phyloP scores from a whole-genome alignment of 2,888 invertebrate species.

The Ormyrus thymus region DNA sequence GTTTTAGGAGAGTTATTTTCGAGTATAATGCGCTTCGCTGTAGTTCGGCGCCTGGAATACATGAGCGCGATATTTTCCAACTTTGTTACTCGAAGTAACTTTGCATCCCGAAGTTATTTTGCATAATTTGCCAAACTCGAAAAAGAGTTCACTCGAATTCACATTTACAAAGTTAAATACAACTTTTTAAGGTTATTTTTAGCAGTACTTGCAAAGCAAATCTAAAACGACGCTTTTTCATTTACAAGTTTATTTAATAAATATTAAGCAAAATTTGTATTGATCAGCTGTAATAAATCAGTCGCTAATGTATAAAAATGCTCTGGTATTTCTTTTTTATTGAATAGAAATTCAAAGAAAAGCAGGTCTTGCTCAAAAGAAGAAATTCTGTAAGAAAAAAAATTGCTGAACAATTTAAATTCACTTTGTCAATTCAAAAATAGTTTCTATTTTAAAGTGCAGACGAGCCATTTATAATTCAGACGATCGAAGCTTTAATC shows the following conservation, averaged over 20 bases:
- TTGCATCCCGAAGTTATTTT: constrained; percentile 54
- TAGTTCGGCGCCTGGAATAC: constrained; percentile 43
- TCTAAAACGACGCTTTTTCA: too few species aligned
- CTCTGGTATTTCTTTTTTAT: too few species aligned
- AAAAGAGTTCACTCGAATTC: constrained; percentile 37
- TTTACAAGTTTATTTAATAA: too few species aligned
- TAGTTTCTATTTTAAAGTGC: constrained; percentile 45
- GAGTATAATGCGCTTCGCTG: constrained; percentile 50
- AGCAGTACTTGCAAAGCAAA: not conserved
- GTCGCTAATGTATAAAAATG: too few species aligned
- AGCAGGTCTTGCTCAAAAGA: not conserved
- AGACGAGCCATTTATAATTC: constrained; percentile 51
- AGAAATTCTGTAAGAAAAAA: constrained; percentile 9
- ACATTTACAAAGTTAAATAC: constrained; percentile 52
- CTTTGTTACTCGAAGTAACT: constrained; percentile 52
- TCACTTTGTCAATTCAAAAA: constrained; percentile 49
- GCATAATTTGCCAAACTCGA: constrained; percentile 53
- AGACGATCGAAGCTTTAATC: constrained; percentile 53
- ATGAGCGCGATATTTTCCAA: constrained; percentile 51
- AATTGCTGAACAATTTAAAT: constrained; percentile 45
- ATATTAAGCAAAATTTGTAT: too few species aligned
- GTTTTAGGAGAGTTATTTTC: constrained; percentile 49
- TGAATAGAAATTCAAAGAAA: too few species aligned
- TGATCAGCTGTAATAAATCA: too few species aligned
- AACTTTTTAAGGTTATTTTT: constrained; percentile 53